Base-by-base conservation (phyloP, 2,888 invertebrate genomes). In the Fissipunctia ypsillon region DNA sequence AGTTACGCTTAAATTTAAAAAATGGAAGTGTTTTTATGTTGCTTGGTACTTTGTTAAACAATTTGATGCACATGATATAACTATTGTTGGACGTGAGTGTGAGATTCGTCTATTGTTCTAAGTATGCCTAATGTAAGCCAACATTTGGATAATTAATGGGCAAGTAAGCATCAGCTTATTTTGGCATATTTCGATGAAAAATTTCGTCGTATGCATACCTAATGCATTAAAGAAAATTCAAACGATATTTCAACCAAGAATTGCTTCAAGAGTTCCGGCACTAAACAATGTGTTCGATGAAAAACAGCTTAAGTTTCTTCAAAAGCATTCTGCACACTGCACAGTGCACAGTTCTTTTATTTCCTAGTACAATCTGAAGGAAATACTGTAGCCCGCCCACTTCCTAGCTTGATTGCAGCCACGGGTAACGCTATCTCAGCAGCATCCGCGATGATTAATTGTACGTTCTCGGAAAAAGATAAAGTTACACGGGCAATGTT, bases 381-480 rank as follows among this genome's bases (percentile, higher is more conserved):
- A 69, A 67, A 50, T 68, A 31, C 19, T 45, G n/a, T 35, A 52
- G 38, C 50, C 28, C 69, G 19, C 68, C 35, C 57, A 70, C 50
- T 61, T 67, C 57, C 60, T 43, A 52, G 65, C 57, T 54, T 61
- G 64, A 83, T 70, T 80, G 70, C 68, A 70, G 28, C 52, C 54
- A 63, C 75, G 45, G 52, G 61, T 68, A 65, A 73, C 48, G 64
- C 38, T 69, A 78, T 83, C 60, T 63, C 54, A 50, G 41, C 50
- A 70, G 45, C 73, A 66, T 84, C 81, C 52, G 35, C 19, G 50
- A 61, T 65, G 80, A 74, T 79, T 71, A 57, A 79, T 78, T 52
- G 73, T 28, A 63, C 66, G 45, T 63, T 60, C 45, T 43, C 25
- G 48, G 54, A 50, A 69, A 61, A 61, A 67, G 69, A 69, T 76